phyloP scores from a whole-genome alignment of 2,888 invertebrate genomes.

The Epistrophe eligans region DNA sequence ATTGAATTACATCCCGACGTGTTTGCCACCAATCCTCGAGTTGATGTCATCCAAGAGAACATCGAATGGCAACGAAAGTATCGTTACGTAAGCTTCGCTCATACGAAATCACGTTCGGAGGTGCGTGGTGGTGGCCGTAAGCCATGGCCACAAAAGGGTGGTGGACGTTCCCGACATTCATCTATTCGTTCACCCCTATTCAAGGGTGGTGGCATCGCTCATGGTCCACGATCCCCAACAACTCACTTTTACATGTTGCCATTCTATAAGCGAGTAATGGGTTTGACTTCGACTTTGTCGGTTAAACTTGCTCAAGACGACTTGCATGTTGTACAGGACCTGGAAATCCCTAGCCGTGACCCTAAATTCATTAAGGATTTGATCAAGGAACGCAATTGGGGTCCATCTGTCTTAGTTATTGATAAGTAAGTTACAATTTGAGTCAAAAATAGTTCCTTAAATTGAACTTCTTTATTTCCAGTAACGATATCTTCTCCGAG shows the following conservation, averaged over 20 bases:
- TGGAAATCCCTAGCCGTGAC: constrained; percentile 94
- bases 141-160: constrained; percentile 98
- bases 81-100: constrained; percentile 91
- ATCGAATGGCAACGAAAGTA: constrained; percentile 93
- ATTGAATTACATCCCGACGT: constrained; percentile 95
- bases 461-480: constrained; percentile 80
- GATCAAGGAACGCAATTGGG: constrained; percentile 95
- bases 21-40: constrained; percentile 92
- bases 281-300: constrained; percentile 93
- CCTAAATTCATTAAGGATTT: constrained; percentile 91
- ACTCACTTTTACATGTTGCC: constrained; percentile 97
- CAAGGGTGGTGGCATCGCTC: constrained; percentile 91
- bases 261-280: constrained; percentile 89
- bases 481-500: constrained; percentile 92
- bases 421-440: constrained; percentile 89
- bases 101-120: constrained; percentile 92
- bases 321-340: constrained; percentile 93
- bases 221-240: constrained; percentile 96
- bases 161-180: constrained; percentile 95
- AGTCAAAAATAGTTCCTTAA: constrained; percentile 10
- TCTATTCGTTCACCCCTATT: constrained; percentile 95
- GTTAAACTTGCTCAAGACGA: constrained; percentile 98
- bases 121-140: constrained; percentile 95
- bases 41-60: constrained; percentile 95
- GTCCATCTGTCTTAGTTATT: constrained; percentile 96